These are phyloP conservation scores for Bombylius discolor DNA, from an alignment of 2,888 invertebrate species.

Conservation along the genomic window DNA sequence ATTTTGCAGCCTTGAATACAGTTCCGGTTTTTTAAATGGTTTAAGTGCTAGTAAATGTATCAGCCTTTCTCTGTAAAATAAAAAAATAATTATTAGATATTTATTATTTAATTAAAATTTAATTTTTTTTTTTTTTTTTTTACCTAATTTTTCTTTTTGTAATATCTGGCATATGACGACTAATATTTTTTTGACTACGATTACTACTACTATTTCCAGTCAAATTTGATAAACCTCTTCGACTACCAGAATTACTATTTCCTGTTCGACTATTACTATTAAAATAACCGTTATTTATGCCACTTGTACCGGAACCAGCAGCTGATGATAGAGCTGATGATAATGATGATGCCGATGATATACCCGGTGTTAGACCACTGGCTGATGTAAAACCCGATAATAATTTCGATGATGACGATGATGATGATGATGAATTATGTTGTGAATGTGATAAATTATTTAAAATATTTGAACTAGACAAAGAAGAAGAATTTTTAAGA, in stretches of 20 bases:
- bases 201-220: constrained; percentile 5
- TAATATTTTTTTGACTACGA: constrained; percentile 19
- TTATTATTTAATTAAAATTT: neutral
- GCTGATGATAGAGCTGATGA: constrained; percentile 26
- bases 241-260: constrained; percentile 8
- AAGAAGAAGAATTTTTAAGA: neutral
- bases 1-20: constrained; percentile 65
- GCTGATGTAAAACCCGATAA: constrained; percentile 3
- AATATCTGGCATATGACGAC: constrained; percentile 50
- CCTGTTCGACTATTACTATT: constrained; percentile 8
- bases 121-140: constrained; percentile 9
- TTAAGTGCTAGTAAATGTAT: constrained; percentile 87
- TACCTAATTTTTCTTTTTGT: constrained; percentile 61
- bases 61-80: constrained; percentile 60
- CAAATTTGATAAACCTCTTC: constrained; percentile 7
- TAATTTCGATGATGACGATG: constrained; percentile 2
- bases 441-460: constrained; percentile 1
- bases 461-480: neutral
- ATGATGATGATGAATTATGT: constrained; percentile 1
- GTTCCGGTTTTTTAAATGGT: constrained; percentile 87
- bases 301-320: constrained; percentile 23
- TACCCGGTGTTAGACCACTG: neutral
- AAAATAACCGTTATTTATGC: constrained; percentile 26
- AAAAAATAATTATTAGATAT: neutral
- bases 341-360: constrained; percentile 22